Evolutionary conservation across 1,140 invertebrate genomes (phyloP), one percentile per base, ranked within the genome.

Genomic region (Drosophila hydei): DNA sequence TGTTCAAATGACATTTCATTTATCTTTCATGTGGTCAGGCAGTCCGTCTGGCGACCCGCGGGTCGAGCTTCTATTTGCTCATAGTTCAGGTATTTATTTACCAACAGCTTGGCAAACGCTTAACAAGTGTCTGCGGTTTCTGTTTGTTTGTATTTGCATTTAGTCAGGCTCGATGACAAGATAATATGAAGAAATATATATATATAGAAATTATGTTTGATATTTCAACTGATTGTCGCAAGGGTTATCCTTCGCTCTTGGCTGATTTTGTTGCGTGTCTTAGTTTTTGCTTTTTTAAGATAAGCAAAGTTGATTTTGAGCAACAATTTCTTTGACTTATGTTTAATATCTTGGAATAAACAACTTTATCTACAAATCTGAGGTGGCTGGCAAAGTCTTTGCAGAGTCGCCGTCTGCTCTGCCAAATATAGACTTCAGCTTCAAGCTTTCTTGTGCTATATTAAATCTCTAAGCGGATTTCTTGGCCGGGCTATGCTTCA

Each of bases 1-100:
- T 85, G 81, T 77, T 67, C 52, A 85, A 87, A 72, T 64, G 77
- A 77, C 63, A 80, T 76, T 81, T 50, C 40, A 81, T 69, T 80
- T 87, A 85, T 81, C 74, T 77, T 43, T 54, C 38, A 56, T 77
- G 51, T 42, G 43, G 69, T 55, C 30, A 33, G 30, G 30, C 30
- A 33, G 30, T 60, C n/a, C n/a, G n/a, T n/a, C n/a, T n/a, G n/a
- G n/a, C 45, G 56, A 61, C 33, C 36, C 25, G 47, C 51, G 54
- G 64, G 58, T 74, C 78, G 55, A 73, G 76, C 25, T 73, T 69
- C 78, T 84, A 70, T 87, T 85, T 85, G 81, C 54, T 69, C 30
- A 71, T 43, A 56, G 69, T 80, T 40, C 70, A 64, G 25, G 21
- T 70, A 69, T 83, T 83, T 83, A 60, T 83, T 83, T 83, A 60